These are phyloP conservation scores for Yoshiicerus persimilis DNA, from an alignment of 1,140 invertebrate genomes.

Conservation along the genomic window DNA sequence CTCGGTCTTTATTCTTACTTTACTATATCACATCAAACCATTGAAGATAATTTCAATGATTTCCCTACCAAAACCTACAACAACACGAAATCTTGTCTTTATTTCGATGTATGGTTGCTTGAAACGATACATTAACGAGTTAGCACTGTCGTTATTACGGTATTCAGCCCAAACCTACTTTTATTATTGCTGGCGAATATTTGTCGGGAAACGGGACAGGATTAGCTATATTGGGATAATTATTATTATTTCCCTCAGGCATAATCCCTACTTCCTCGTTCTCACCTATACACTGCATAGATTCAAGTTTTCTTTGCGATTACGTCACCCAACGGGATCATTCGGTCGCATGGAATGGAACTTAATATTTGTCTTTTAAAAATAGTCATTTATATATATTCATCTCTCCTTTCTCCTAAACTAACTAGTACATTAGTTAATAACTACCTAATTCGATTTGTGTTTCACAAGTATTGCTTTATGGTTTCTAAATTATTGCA, in stretches of 20 bases:
- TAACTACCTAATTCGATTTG: neutral
- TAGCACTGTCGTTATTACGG: neutral
- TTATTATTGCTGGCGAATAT: slow-evolving; percentile 26
- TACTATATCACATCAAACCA: neutral
- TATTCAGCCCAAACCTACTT: slow-evolving; percentile 24
- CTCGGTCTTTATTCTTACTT: neutral
- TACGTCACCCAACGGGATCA: neutral
- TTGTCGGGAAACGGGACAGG: neutral
- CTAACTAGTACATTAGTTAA: neutral
- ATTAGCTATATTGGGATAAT: neutral
- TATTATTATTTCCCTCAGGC: neutral
- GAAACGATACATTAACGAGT: neutral
- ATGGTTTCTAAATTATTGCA: neutral
- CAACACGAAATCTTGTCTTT: neutral
- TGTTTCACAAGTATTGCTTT: neutral
- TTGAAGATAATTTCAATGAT: neutral
- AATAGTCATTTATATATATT: neutral
- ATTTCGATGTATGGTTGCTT: neutral
- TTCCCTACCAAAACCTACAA: neutral
- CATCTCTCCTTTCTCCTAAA: neutral
- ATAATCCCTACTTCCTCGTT: neutral
- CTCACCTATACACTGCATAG: slow-evolving; percentile 19
- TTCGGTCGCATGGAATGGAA: slow-evolving; percentile 1
- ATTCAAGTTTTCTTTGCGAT: slow-evolving; percentile 2
- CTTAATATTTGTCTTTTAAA: neutral